Conservation (phyloP, 1,140 invertebrate genomes). For the Limonius californicus region DNA sequence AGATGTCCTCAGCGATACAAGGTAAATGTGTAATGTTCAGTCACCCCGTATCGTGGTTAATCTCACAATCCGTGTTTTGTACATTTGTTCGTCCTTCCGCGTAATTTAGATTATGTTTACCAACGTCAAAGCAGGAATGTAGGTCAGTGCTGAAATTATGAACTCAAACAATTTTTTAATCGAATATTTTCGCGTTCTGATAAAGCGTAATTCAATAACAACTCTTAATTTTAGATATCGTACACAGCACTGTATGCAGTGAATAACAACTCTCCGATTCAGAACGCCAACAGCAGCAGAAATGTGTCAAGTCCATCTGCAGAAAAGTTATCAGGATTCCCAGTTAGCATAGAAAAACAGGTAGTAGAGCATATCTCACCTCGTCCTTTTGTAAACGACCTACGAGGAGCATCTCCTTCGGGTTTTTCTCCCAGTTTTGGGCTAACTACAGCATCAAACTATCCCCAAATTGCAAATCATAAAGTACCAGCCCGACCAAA, state of each 20-base stretch:
- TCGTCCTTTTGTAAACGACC: neutral
- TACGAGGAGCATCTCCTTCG: neutral
- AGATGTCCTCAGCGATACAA: no score
- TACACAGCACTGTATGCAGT: neutral
- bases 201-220: no score
- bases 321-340: neutral
- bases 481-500: neutral
- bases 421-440: neutral
- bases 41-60: no score
- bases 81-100: no score
- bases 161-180: no score
- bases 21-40: no score
- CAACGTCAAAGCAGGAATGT: no score
- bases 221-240: neutral
- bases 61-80: no score
- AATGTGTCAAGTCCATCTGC: neutral
- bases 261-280: neutral
- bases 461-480: neutral
- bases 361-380: neutral
- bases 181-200: no score
- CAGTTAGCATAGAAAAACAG: neutral
- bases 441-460: neutral
- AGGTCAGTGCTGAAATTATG: no score
- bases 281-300: neutral
- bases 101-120: no score